A percentile compares a stretch with the other conserved stretches of the same genome.
These are phyloP conservation scores for Galleria mellonella DNA, from an alignment of 1,140 invertebrate genomes.

Conservation along the genomic window DNA sequence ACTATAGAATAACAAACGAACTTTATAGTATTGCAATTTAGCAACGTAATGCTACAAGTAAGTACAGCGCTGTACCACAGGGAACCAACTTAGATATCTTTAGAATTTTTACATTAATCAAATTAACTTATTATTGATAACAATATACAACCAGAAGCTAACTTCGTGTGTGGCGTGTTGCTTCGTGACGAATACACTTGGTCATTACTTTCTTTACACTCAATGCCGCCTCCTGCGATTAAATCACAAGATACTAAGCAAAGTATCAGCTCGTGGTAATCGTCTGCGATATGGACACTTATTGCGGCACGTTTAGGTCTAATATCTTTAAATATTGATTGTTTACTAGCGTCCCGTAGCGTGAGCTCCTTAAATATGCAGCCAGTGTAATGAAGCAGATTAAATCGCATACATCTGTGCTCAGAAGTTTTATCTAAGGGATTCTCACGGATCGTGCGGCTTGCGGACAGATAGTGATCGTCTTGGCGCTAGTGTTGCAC, in stretches of 20 bases:
- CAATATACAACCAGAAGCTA: slow-evolving; percentile 17
- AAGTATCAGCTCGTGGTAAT: slow-evolving; percentile 15
- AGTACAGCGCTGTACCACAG: too few relatives aligned
- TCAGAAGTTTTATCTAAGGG: slow-evolving; percentile 32
- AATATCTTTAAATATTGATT: slow-evolving; percentile 15
- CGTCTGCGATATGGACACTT: slow-evolving; percentile 9
- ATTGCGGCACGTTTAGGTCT: slow-evolving; percentile 15
- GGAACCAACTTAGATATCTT: too few relatives aligned
- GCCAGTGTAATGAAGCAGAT: slow-evolving; percentile 47
- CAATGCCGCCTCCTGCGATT: slow-evolving; percentile 44
- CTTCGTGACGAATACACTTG: slow-evolving; percentile 36
- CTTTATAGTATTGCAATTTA: too few relatives aligned
- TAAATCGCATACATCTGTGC: slow-evolving; percentile 35
- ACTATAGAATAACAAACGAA: too few relatives aligned
- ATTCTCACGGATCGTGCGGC: slow-evolving; percentile 42
- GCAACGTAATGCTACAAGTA: too few relatives aligned
- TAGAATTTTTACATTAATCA: too few relatives aligned
- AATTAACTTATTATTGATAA: too few relatives aligned
- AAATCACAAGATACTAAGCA: slow-evolving; percentile 30
- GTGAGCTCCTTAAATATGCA: slow-evolving; percentile 19
- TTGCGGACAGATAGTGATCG: slow-evolving; percentile 31
- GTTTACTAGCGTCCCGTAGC: slow-evolving; percentile 17
- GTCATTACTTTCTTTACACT: slow-evolving; percentile 48
- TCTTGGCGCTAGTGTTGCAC: slow-evolving; percentile 11
- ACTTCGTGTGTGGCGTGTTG: slow-evolving; percentile 49